Evolutionary conservation across 2,888 invertebrate species (phyloP), one percentile per base, ranked within the genome.

Genomic region (Zele albiditarsus): DNA sequence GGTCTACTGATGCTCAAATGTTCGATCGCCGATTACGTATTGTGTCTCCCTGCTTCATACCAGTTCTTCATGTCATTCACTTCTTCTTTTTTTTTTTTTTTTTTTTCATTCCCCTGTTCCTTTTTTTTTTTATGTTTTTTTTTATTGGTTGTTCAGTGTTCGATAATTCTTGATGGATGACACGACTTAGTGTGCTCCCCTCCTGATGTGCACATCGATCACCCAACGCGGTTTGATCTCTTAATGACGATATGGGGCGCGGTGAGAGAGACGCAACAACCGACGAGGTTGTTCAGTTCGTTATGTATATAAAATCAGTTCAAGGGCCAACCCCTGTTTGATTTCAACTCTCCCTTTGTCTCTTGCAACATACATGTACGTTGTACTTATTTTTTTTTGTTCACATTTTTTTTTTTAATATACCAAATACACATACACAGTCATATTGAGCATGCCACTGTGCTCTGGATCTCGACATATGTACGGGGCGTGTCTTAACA

Each of bases 241-340:
- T 68, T 28, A 57, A 53, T 69, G 63, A 42, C 42, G 73, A 75
- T 75, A 77, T 75, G 77, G 69, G 46, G 72, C 71, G 73, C 66
- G 75, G 79, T 84, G 85, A 84, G 80, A 81, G 80, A 53, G 53
- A 53, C 53, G 53, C 20, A 53, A 20, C 53, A 53, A 53, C 81
- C 53, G 31, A 31, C 31, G 27, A 70, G 69, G 33, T 62, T 25
- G 33, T 53, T 31, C 60, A 75, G 77, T 74, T 53, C 74, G 72
- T 57, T 73, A 82, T 81, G 84, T 82, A 80, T 83, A 82, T 82
- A 84, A 84, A 80, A 53, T 53, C 53, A 53, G 79, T 73, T 71
- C 78, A 72, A 46, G 31, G 63, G 71, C 70, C 66, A 82, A 53
- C 81, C 80, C 74, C 71, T 63, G 72, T 16, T 46, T 46, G n/a